These are phyloP conservation scores for Ypsolopha scabrella DNA, from an alignment of 2,888 invertebrate genomes.

Conservation along the genomic window DNA sequence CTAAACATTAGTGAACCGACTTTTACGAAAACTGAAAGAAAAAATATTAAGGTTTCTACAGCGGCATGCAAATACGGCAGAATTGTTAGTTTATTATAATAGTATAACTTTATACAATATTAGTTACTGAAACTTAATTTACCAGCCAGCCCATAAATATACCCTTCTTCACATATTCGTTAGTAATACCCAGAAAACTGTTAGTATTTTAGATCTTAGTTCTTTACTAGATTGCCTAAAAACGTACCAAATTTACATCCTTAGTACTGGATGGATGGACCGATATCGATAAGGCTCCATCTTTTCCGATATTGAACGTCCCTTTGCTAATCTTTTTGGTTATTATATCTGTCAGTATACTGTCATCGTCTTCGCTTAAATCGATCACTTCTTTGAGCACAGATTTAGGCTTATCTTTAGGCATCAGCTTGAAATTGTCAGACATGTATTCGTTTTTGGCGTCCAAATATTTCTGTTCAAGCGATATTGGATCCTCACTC, in stretches of 20 bases:
- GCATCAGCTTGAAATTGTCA: conserved; percentile 53
- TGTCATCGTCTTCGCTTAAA: conserved; percentile 48
- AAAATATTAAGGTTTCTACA: no score
- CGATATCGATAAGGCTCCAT: conserved; percentile 56
- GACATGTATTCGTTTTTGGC: conserved; percentile 66
- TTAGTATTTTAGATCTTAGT: background rate
- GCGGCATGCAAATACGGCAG: no score
- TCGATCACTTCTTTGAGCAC: conserved; percentile 52
- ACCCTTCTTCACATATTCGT: no score
- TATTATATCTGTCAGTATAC: conserved; percentile 39
- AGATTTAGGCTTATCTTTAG: conserved; percentile 42
- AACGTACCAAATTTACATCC: conserved; percentile 48
- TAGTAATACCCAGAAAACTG: no score
- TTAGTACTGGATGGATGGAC: conserved; percentile 40
- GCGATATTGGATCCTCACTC: conserved; percentile 36
- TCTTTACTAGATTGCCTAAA: background rate
- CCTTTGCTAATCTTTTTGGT: conserved; percentile 46
- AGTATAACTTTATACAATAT: no score
- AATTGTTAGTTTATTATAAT: no score
- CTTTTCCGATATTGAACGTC: conserved; percentile 50
- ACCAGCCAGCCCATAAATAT: no score
- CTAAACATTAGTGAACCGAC: no score
- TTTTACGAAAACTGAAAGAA: no score
- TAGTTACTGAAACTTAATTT: no score
- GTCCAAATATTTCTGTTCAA: conserved; percentile 57